Percentiles rank a stretch among this genome's conserved stretches.
Conservation (phyloP, 2,888 invertebrate species). For the Nesidiocoris tenuis region DNA sequence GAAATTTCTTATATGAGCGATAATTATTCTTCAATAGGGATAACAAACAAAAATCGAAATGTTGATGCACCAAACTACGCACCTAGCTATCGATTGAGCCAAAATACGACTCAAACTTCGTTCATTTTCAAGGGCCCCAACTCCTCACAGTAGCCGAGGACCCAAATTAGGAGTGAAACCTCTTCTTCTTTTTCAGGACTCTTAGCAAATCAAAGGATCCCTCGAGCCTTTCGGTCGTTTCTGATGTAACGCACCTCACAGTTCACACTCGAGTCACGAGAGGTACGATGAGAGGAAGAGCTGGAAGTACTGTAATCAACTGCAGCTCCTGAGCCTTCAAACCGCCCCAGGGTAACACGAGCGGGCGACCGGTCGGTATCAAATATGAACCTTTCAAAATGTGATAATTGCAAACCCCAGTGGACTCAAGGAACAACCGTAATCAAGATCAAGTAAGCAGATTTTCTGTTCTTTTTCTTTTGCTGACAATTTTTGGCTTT, state of each 20-base stretch:
- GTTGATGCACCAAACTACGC: too few species aligned
- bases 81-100: too few species aligned
- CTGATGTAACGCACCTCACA: neutral
- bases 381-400: neutral
- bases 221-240: neutral
- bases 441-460: too few species aligned
- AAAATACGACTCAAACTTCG: too few species aligned
- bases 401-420: neutral
- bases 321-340: neutral
- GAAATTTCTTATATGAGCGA: too few species aligned
- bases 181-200: neutral
- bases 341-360: neutral
- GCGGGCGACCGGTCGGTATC: neutral
- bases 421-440: too few species aligned
- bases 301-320: neutral
- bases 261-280: neutral
- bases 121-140: too few species aligned
- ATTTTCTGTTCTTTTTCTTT: too few species aligned
- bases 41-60: too few species aligned
- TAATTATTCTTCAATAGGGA: too few species aligned
- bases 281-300: too few species aligned
- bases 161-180: slow-evolving; percentile 11
- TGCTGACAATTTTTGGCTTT: too few species aligned
- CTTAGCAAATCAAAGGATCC: neutral
- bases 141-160: neutral